Evolutionary conservation across 2,888 invertebrate genomes (phyloP), one percentile per base, ranked within the genome.

Genomic region (Amiota communis): DNA sequence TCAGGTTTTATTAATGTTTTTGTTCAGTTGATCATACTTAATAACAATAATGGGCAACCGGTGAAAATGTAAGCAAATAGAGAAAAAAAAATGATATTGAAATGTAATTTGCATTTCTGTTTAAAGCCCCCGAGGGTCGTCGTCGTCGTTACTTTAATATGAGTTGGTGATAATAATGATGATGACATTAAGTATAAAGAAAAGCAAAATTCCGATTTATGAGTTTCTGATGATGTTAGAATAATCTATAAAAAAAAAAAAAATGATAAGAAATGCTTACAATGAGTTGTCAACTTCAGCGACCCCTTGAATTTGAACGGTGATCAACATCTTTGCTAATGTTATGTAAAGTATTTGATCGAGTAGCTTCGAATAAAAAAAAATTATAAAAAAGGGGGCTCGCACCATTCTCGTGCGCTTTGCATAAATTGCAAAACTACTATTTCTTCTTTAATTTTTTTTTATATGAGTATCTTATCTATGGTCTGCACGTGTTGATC

Each of bases 181-280:
- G 20, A 69, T 76, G 75, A 74, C 77, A 78, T 63, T 74, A 75
- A 77, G 75, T 72, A 64, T 63, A 46, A n/a, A n/a, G 47, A 72
- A 75, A 57, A 36, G 12, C 56, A 47, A 76, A 74, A 75, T 75
- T 73, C 79, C 85, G 83, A 86, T 86, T 86, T 86, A 86, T 87
- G 84, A 74, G 78, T 77, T 84, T 86, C 81, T 86, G 85, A 86
- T 87, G 86, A 86, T 84, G 80, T 80, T 81, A 77, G 80, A 79
- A 76, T 36, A 4, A 74, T 15, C 56, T 78, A 80, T 81, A 76
- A 77, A 76, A 77, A 23, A 23, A 23, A 3, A 23, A 23, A 23
- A 23, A 23, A 78, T 76, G 59, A 73, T 77, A 75, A 72, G 82
- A 79, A 77, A 78, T 74, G 76, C 75, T 74, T 72, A 69, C 12